These are phyloP conservation scores for Antechinus flavipes DNA, from an alignment of 2,113 vertebrate genomes.

Conservation along the genomic window DNA sequence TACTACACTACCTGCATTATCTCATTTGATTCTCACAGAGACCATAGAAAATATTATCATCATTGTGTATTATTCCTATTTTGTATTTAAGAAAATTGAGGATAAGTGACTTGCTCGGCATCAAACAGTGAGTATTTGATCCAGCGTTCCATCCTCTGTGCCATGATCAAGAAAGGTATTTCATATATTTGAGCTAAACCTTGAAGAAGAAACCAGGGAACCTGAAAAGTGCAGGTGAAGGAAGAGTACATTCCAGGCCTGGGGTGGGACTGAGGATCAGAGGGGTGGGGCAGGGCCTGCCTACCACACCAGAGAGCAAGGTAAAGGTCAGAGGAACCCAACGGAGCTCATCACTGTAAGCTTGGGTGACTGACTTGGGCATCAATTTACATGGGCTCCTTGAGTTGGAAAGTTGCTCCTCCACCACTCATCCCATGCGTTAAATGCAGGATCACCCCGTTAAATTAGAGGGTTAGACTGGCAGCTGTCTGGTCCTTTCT, in stretches of 20 bases:
- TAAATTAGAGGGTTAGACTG: neutral
- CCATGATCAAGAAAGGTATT: neutral
- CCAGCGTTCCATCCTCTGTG: neutral
- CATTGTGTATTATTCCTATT: neutral
- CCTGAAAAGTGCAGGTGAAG: neutral
- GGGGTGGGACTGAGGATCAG: neutral
- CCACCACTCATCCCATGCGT: no score
- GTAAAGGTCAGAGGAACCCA: neutral
- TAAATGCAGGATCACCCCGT: neutral
- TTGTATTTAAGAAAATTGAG: neutral
- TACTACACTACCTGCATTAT: neutral
- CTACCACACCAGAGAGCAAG: no score
- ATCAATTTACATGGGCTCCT: neutral
- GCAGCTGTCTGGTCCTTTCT: no score
- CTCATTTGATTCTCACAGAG: neutral
- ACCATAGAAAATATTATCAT: neutral
- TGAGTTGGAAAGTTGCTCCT: neutral
- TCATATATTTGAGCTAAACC: neutral
- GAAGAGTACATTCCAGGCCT: neutral
- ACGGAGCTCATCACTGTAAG: neutral
- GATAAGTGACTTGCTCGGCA: neutral
- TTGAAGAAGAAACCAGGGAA: neutral
- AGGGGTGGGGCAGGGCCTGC: neutral
- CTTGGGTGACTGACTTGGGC: neutral
- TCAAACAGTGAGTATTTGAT: neutral